Evolutionary conservation across 2,797 vertebrate species (phyloP).

Genomic region (Melanotaenia nigrans): DNA sequence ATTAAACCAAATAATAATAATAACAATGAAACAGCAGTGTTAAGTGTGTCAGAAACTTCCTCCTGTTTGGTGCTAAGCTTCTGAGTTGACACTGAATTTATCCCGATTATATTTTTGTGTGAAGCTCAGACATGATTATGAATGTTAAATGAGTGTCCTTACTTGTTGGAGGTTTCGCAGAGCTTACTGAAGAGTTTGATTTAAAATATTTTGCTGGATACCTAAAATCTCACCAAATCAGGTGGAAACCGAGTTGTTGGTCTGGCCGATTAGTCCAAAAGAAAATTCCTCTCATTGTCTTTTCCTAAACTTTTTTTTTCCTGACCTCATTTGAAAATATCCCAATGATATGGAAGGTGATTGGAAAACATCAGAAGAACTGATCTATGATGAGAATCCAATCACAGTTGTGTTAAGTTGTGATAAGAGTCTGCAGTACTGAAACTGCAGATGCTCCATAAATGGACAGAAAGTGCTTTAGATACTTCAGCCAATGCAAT

Average conservation of each 20-base stretch:
- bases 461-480: not conserved
- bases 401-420: too few species aligned
- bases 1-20: constrained; percentile 49
- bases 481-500: too few species aligned
- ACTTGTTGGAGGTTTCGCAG: not conserved
- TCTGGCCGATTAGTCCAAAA: not conserved
- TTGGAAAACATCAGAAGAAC: not conserved
- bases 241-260: not conserved
- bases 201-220: not conserved
- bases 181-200: not conserved
- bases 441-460: not conserved
- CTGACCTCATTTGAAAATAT: not conserved
- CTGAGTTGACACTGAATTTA: not conserved
- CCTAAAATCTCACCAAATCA: constrained; percentile 6
- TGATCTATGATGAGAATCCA: not conserved
- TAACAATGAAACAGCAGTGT: not conserved
- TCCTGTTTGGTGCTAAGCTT: constrained; percentile 6
- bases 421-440: not conserved
- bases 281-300: not conserved
- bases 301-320: too few species aligned
- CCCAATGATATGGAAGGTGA: not conserved
- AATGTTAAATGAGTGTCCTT: not conserved
- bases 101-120: not conserved
- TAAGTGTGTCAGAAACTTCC: constrained; percentile 14
- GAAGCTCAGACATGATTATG: constrained; percentile 8